Evolutionary conservation across 2,888 invertebrate species (phyloP), one percentile per base, ranked within the genome.

Genomic region (Melanargia galathea): DNA sequence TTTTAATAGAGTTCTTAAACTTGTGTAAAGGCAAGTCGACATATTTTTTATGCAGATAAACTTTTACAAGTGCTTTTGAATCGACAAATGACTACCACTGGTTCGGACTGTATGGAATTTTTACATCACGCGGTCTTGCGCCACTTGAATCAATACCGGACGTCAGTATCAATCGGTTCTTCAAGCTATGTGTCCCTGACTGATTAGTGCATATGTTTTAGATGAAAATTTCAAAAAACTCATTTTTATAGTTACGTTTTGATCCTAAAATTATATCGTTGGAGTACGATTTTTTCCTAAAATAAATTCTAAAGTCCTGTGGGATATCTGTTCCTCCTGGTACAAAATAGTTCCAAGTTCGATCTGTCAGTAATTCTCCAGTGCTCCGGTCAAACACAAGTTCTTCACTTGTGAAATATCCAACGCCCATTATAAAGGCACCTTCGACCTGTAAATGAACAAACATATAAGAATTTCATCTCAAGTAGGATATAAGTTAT

Each of bases 301-400:
- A 90, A 57, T 93, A 93, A 1, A 96, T 87, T 61, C 95, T 92
- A 69, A 96, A 94, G 79, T 96, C 95, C 22, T 93, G 90, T 0
- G 96, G 96, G 69, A 96, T 96, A 71, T 96, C 96, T 76, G 94
- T 95, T 0, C 93, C 93, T 7, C 94, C 93, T 0, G 96, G 96
- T 0, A 94, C 93, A 73, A 94, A 93, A 75, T 96, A 96, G 69
- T 93, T 93, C 97, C 96, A 97, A 4, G 96, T 95, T 48, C 95
- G 92, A 72, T 95, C 92, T 0, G 96, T 95, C 3, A 95, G 83
- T 1, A 96, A 78, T 73, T 93, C 92, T 0, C 96, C 97, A 0
- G 94, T 94, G 11, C 90, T 78, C 0, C 90, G 84, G 16, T 93
- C 90, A 71, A 92, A 93, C 4, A 93, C 83, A 56, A 94, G 73